Base-by-base conservation (phyloP, 2,797 vertebrate species). In the Microcaecilia unicolor region DNA sequence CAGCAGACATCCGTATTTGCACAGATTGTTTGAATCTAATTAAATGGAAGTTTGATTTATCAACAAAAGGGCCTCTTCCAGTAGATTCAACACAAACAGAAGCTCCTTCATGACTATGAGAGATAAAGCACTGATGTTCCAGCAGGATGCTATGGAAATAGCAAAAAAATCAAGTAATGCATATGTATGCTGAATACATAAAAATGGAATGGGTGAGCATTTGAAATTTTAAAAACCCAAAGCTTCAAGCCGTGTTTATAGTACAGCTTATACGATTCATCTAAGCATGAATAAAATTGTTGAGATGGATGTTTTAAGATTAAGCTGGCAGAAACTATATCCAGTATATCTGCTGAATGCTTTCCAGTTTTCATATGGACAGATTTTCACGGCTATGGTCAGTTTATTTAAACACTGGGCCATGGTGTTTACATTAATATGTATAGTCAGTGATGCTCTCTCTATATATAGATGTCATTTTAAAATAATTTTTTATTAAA, bases 121-220 rank as follows among this genome's bases (percentile, higher is more conserved):
- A 32, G 34, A 51, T 38, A 67, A 51, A 48, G 7, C 14, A 15
- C 30, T 35, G 18, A 5, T 43, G 18, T 37, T 43, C 42, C 41
- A 47, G 33, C 32, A 62, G 46, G 53, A 55, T 50, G 23, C 20
- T 37, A 20, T 48, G 18, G 31, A 47, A 52, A 64, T 41, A 67
- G 23, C 18, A 50, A 41, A 49, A 41, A 49, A 43, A 18, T 12
- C 6, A 9, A n/a, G 54, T 35, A 54, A 41, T 64, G 37, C 34
- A 51, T 61, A 52, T 40, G 12, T 50, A 37, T 38, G 26, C 11
- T 31, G 36, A 44, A 44, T 28, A 62, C 57, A 47, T 41, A 20
- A 44, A 33, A 47, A 26, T 7, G 8, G 3, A 47, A 26, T 7
- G 8, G 3, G 12, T n/a, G 18, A 61, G 26, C n/a, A 37, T 4